phyloP scores from a whole-genome alignment of 2,797 vertebrate species.

The Myoxocephalus aenaeus region DNA sequence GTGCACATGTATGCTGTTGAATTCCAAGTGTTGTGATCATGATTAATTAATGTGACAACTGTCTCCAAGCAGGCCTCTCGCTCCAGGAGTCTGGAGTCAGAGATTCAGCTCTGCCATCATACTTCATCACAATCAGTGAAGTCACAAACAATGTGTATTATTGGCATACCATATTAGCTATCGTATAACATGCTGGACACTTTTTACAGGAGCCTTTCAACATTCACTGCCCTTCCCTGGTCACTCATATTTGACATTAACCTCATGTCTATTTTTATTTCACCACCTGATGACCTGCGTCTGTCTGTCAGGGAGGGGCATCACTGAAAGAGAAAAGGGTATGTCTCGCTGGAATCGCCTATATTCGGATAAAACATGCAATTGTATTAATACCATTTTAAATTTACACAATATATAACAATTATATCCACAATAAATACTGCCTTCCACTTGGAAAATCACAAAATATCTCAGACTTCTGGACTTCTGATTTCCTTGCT shows the following conservation, averaged over 20 bases:
- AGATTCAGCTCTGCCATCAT: background rate
- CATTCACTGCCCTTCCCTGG: too few species aligned
- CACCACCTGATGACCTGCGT: background rate
- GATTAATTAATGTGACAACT: background rate
- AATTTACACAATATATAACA: background rate
- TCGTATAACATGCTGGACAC: too few species aligned
- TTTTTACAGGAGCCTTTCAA: too few species aligned
- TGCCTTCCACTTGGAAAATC: background rate
- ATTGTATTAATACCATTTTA: background rate
- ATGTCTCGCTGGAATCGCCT: background rate
- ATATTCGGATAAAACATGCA: background rate
- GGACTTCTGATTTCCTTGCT: background rate
- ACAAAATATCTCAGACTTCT: background rate
- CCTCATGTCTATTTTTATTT: background rate
- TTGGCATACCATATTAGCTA: too few species aligned
- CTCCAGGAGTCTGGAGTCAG: background rate
- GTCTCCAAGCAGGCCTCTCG: background rate
- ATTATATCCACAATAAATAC: background rate
- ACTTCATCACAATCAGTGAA: slow-evolving; percentile 18
- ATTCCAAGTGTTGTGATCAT: background rate
- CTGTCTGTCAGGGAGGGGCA: background rate
- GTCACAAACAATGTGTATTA: background rate
- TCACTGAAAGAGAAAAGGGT: slow-evolving; percentile 1
- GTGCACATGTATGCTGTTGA: background rate
- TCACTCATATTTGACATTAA: slow-evolving; percentile 8